These are phyloP conservation scores for Hippoglossus stenolepis DNA, from an alignment of 2,113 vertebrate species.

Conservation along the genomic window DNA sequence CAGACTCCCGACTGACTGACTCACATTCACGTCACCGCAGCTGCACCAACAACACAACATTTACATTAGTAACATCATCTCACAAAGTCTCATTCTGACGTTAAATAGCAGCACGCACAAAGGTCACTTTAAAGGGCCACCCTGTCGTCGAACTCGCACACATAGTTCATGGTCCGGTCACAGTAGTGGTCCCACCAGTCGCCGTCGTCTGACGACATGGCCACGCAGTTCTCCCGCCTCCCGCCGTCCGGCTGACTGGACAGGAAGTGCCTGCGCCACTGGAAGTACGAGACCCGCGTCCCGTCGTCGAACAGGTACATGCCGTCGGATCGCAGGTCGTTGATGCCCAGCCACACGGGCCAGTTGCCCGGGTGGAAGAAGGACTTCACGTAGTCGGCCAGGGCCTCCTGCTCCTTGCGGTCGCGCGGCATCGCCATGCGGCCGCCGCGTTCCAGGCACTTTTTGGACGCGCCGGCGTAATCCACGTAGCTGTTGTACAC, in stretches of 20 bases:
- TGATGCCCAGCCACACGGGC: slow-evolving; percentile 91
- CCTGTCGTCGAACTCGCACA: slow-evolving; percentile 88
- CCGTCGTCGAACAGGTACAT: slow-evolving; percentile 89
- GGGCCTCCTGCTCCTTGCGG: slow-evolving; percentile 84
- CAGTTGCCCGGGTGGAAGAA: slow-evolving; percentile 89
- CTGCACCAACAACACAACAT: slow-evolving; percentile 24
- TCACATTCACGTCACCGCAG: slow-evolving; percentile 31
- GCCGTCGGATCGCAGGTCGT: slow-evolving; percentile 88
- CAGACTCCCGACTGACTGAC: slow-evolving; percentile 1
- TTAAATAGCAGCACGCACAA: not conserved
- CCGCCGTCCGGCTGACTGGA: slow-evolving; percentile 91
- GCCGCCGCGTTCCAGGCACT: slow-evolving; percentile 86
- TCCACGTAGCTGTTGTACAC: slow-evolving; percentile 85
- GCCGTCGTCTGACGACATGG: slow-evolving; percentile 90
- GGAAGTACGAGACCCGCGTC: slow-evolving; percentile 87
- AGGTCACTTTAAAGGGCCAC: slow-evolving; percentile 66
- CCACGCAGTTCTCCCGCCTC: slow-evolving; percentile 90
- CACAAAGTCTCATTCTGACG: not conserved
- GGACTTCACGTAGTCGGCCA: slow-evolving; percentile 84
- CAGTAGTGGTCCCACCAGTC: slow-evolving; percentile 96
- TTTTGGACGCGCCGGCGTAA: slow-evolving; percentile 84
- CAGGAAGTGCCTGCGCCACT: slow-evolving; percentile 89
- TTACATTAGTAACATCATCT: not conserved
- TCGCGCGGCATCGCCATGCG: slow-evolving; percentile 89
- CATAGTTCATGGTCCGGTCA: slow-evolving; percentile 88